Percentiles rank a stretch among this genome's conserved stretches.
Conservation (phyloP, 2,888 invertebrate genomes). For the Papilio protenor region DNA sequence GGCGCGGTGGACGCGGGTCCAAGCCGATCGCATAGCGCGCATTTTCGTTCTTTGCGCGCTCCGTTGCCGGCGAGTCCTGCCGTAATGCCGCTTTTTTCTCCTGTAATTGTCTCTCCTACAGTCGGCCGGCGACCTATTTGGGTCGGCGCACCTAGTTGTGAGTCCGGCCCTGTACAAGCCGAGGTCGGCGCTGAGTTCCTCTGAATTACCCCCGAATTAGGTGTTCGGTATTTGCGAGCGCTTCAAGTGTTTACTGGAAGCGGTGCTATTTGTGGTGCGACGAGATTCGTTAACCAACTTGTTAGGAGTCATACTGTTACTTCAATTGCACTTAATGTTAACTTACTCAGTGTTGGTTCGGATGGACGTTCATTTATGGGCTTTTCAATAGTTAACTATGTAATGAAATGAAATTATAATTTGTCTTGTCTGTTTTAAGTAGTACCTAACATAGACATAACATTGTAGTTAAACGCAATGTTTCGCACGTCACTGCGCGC, state of each 20-base stretch:
- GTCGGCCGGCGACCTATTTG: constrained; percentile 34
- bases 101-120: constrained; percentile 47
- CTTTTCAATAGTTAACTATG: background rate
- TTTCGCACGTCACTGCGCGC: background rate
- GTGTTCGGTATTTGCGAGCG: constrained; percentile 37
- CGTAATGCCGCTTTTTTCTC: constrained; percentile 47
- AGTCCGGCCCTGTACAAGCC: constrained; percentile 26
- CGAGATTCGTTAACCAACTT: constrained; percentile 11
- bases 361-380: background rate
- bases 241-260: constrained; percentile 24
- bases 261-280: constrained; percentile 44
- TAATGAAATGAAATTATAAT: background rate
- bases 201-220: constrained; percentile 30
- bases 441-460: background rate
- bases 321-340: constrained; percentile 7
- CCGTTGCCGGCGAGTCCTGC: constrained; percentile 46
- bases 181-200: constrained; percentile 1
- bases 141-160: constrained; percentile 36
- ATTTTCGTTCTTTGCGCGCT: constrained; percentile 52
- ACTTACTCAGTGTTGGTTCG: background rate
- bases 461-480: background rate
- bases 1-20: constrained; percentile 46
- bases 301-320: background rate
- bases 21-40: constrained; percentile 53
- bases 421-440: background rate